Evolutionary conservation across 2,888 invertebrate species (phyloP), one percentile per base, ranked within the genome.

Genomic region (Eristalinus aeneus): DNA sequence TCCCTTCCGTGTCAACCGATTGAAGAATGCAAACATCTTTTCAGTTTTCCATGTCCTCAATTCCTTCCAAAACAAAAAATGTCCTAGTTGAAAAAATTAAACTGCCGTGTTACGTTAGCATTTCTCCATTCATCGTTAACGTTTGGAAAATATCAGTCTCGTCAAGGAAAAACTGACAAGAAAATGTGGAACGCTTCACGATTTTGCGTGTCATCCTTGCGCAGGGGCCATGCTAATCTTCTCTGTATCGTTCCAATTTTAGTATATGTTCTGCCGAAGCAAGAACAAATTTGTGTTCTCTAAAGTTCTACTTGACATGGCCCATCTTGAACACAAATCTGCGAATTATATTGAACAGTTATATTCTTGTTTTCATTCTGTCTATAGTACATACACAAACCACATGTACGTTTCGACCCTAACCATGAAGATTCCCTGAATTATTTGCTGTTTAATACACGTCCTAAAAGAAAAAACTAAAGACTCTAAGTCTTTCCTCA

Each of bases 171-270:
- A 71, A 56, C 11, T 11, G 65, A 8, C 78, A 91, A 91, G 91
- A 91, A 92, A 92, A 91, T 92, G 91, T 91, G 91, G 91, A 92
- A 96, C 96, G 96, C 96, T 96, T 96, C 96, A 96, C 96, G 96
- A 96, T 96, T 96, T 96, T 96, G 96, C 96, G 96, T 96, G 96
- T 96, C 96, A 96, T 96, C 96, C 96, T 96, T 96, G 96, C 96
- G 96, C 96, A 96, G 96, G 96, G 96, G 96, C 96, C 96, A 96
- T 96, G 96, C 96, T 96, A 96, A 96, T 96, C 96, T 96, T 96
- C 96, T 96, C 96, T 96, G 96, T 96, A 96, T 96, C 96, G 96
- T 96, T 96, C 96, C 96, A 96, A 96, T 96, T 96, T 96, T 96
- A 96, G 95, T 95, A 95, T 95, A 95, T 95, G 95, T 95, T 95